Conservation (phyloP, 2,113 vertebrate genomes). For the Chelonoidis abingdonii region DNA sequence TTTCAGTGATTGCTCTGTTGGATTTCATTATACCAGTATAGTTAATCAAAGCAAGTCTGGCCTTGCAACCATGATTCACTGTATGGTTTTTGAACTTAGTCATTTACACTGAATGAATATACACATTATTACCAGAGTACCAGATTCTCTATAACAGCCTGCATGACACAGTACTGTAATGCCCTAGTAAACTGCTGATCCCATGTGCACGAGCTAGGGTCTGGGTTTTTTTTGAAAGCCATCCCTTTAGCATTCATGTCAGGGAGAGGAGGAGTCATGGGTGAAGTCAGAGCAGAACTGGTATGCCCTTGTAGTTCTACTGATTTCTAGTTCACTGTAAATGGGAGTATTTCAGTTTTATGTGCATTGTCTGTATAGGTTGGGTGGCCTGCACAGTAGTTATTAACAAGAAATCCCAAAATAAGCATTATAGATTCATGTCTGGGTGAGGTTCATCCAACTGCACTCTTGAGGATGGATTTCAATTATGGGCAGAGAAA, state of each 20-base stretch:
- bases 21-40: slow-evolving; percentile 84
- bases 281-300: not conserved
- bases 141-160: slow-evolving; percentile 75
- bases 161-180: slow-evolving; percentile 65
- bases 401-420: slow-evolving; percentile 57
- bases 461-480: slow-evolving; percentile 7
- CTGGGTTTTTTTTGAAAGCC: slow-evolving; percentile 37
- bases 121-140: slow-evolving; percentile 78
- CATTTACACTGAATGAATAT: slow-evolving; percentile 83
- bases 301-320: not conserved
- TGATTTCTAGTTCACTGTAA: not conserved
- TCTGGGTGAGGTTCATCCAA: slow-evolving; percentile 52
- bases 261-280: not conserved
- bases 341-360: slow-evolving; percentile 48
- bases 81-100: slow-evolving; percentile 80
- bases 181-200: slow-evolving; percentile 70
- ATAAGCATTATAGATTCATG: slow-evolving; percentile 52
- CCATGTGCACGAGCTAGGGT: not conserved
- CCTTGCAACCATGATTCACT: slow-evolving; percentile 82
- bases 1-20: slow-evolving; percentile 87
- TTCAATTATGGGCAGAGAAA: slow-evolving; percentile 35
- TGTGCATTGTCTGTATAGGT: not conserved
- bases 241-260: slow-evolving; percentile 8
- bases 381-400: slow-evolving; percentile 63
- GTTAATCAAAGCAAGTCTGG: slow-evolving; percentile 86